Conservation (phyloP, 2,888 invertebrate species). For the Oconnorella tubifera region DNA sequence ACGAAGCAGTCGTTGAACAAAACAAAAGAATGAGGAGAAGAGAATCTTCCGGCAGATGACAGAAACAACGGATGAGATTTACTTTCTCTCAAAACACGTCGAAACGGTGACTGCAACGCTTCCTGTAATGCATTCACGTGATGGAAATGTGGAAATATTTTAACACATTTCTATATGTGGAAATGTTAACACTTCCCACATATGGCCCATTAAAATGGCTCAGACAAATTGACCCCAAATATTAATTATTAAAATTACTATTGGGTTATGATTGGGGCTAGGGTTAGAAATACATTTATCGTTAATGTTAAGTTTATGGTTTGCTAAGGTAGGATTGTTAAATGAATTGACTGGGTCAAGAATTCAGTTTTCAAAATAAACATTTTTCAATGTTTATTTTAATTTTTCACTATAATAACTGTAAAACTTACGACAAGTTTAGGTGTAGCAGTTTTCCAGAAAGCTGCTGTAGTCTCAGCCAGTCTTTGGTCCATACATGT, state of each 20-base stretch:
- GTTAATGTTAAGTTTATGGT: too few relatives aligned
- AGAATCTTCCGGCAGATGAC: constrained; percentile 70
- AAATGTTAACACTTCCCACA: too few relatives aligned
- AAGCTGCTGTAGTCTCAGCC: constrained; percentile 68
- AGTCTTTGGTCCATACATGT: constrained; percentile 58
- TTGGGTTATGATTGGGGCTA: too few relatives aligned
- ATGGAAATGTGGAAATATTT: too few relatives aligned
- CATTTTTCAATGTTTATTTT: too few relatives aligned
- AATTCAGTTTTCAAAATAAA: too few relatives aligned
- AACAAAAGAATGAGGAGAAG: constrained; percentile 75
- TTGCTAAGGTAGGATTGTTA: too few relatives aligned
- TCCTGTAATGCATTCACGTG: too few relatives aligned
- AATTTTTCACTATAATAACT: too few relatives aligned
- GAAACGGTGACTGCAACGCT: constrained; percentile 61
- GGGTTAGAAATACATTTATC: too few relatives aligned
- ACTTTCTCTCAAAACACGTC: constrained; percentile 76
- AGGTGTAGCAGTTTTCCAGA: constrained; percentile 65
- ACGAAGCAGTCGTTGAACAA: constrained; percentile 77
- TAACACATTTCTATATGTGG: too few relatives aligned
- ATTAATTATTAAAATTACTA: background rate
- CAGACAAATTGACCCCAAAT: background rate
- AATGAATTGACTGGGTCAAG: too few relatives aligned
- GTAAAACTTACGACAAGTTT: constrained; percentile 32
- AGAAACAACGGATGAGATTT: constrained; percentile 68
- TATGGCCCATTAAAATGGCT: background rate